These are phyloP conservation scores for Laticauda laticaudata DNA, from an alignment of 2,113 vertebrate genomes.

Conservation along the genomic window DNA sequence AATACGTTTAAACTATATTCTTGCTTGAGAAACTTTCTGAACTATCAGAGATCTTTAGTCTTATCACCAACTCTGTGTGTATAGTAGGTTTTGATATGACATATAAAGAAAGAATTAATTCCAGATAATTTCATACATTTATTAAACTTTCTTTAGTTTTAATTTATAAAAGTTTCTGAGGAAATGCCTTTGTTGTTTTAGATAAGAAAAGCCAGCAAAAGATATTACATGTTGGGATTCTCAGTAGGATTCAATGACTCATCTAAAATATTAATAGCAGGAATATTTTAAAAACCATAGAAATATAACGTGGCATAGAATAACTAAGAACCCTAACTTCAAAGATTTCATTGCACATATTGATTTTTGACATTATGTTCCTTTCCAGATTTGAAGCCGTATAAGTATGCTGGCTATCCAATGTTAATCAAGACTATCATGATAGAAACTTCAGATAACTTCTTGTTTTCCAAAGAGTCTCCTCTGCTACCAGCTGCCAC, in stretches of 20 bases:
- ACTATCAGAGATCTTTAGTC: background rate
- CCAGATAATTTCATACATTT: background rate
- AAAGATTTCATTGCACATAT: background rate
- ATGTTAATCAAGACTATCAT: slow-evolving; percentile 98
- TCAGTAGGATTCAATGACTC: background rate
- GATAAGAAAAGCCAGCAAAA: background rate
- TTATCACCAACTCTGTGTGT: background rate
- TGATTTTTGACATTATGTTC: background rate
- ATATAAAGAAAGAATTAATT: background rate
- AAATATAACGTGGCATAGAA: background rate
- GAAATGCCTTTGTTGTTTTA: background rate
- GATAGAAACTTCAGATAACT: slow-evolving; percentile 90
- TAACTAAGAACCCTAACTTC: background rate
- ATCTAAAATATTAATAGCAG: background rate
- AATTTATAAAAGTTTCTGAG: background rate
- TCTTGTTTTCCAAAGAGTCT: slow-evolving; percentile 93
- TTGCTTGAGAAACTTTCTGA: background rate
- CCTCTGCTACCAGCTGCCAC: slow-evolving; percentile 88
- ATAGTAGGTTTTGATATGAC: background rate
- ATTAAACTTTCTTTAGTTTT: background rate
- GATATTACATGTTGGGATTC: background rate
- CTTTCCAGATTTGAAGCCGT: slow-evolving; percentile 89
- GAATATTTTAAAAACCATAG: background rate
- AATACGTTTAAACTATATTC: background rate
- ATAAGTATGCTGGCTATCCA: slow-evolving; percentile 97